A percentile compares a stretch with the other conserved stretches of the same genome.
These are phyloP conservation scores for Apolygus lucorum DNA, from an alignment of 1,140 invertebrate species.

Conservation along the genomic window DNA sequence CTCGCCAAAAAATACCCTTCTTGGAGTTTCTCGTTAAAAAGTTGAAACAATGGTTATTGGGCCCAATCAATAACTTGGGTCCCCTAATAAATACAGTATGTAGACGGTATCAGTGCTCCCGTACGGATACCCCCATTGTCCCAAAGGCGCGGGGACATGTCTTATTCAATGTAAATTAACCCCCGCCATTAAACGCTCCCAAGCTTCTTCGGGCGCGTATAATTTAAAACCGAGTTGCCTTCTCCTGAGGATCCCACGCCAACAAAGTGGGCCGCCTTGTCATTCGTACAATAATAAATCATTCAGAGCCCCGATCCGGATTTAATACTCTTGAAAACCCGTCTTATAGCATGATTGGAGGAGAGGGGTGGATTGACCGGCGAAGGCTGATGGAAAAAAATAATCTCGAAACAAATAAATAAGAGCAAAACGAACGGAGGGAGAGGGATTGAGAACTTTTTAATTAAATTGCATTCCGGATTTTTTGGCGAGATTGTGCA, in stretches of 20 bases:
- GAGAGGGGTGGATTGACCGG: no score
- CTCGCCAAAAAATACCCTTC: no score
- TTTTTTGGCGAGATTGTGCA: no score
- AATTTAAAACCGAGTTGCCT: neutral
- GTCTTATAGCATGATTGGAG: no score
- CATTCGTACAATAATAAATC: slow-evolving; percentile 3
- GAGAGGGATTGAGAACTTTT: no score
- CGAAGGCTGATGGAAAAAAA: no score
- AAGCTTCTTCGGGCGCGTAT: slow-evolving; percentile 12
- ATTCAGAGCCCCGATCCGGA: neutral
- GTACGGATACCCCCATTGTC: slow-evolving; percentile 5
- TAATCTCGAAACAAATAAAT: no score
- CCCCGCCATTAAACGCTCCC: neutral
- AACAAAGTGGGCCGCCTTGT: neutral
- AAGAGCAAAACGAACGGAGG: no score
- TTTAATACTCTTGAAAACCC: neutral
- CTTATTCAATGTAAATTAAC: slow-evolving; percentile 17
- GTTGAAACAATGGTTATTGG: no score
- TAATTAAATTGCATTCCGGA: no score
- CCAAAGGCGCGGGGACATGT: slow-evolving; percentile 8
- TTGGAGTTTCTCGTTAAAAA: no score
- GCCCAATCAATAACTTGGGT: neutral
- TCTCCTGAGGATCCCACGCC: neutral
- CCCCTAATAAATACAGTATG: slow-evolving; percentile 4
- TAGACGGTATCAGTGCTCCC: slow-evolving; percentile 4